A percentile compares a stretch with the other conserved stretches of the same genome.
Evolutionary conservation across 2,888 invertebrate genomes (phyloP).

Genomic region (Celastrina argiolus): DNA sequence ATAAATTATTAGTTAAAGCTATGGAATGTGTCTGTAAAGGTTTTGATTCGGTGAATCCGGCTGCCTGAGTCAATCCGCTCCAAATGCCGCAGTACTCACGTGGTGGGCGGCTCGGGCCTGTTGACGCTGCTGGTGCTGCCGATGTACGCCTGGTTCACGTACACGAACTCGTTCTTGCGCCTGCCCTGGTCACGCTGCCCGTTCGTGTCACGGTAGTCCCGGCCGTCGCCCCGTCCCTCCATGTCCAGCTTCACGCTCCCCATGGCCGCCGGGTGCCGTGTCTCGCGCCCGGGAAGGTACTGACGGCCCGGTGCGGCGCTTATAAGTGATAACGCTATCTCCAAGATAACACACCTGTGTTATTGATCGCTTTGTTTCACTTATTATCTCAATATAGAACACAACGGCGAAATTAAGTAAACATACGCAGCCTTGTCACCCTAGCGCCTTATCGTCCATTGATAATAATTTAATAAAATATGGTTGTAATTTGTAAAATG

Average conservation of each 20-base stretch:
- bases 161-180: constrained; percentile 46
- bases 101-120: constrained; percentile 43
- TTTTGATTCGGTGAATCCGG: too few species aligned
- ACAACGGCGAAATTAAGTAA: not conserved
- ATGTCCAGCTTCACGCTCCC: constrained; percentile 1
- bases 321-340: constrained; percentile 20
- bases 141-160: constrained; percentile 56
- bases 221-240: not conserved
- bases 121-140: constrained; percentile 52
- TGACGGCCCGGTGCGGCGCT: not conserved
- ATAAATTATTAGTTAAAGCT: too few species aligned
- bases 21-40: too few species aligned
- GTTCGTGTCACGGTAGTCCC: not conserved
- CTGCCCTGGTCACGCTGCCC: not conserved
- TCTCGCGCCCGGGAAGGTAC: not conserved
- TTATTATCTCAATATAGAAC: constrained; percentile 7
- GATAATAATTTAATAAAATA: too few species aligned
- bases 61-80: too few species aligned
- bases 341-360: constrained; percentile 16
- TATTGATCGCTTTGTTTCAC: constrained; percentile 19
- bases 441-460: too few species aligned
- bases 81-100: too few species aligned
- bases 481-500: too few species aligned
- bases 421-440: not conserved
- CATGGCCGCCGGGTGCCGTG: not conserved